These are phyloP conservation scores for Gryon sp. DNA, from an alignment of 1,140 invertebrate species.

Conservation along the genomic window DNA sequence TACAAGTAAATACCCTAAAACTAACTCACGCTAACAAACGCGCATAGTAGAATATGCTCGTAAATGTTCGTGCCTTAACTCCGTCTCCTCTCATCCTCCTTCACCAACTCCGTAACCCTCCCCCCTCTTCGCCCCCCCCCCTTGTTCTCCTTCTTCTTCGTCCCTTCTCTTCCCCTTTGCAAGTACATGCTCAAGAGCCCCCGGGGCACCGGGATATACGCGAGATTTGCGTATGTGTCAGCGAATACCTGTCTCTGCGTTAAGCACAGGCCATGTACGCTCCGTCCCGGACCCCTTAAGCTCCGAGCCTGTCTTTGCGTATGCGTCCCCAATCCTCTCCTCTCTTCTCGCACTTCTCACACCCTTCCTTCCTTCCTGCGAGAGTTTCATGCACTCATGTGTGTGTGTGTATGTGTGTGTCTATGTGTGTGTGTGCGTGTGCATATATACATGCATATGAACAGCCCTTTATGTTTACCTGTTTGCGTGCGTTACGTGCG, in stretches of 20 bases:
- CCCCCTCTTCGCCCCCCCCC: too few species aligned
- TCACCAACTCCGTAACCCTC: background rate
- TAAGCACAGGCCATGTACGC: slow-evolving; percentile 46
- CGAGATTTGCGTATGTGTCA: slow-evolving; percentile 28
- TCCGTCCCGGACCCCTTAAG: slow-evolving; percentile 34
- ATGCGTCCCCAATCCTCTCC: background rate
- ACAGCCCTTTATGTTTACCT: slow-evolving; percentile 34
- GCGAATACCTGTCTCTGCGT: slow-evolving; percentile 54
- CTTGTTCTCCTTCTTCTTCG: too few species aligned
- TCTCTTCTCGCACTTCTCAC: background rate
- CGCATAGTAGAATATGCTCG: slow-evolving; percentile 30
- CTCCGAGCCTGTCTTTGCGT: slow-evolving; percentile 25
- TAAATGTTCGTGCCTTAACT: slow-evolving; percentile 34
- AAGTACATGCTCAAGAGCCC: slow-evolving; percentile 6
- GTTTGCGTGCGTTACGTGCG: slow-evolving; percentile 37
- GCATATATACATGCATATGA: too few species aligned
- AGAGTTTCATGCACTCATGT: too few species aligned
- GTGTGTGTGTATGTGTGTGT: too few species aligned
- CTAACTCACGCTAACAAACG: slow-evolving; percentile 31
- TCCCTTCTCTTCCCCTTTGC: too few species aligned
- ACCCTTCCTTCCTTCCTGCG: too few species aligned
- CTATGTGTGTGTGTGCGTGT: too few species aligned
- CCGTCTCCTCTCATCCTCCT: slow-evolving; percentile 7
- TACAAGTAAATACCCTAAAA: slow-evolving; percentile 50
- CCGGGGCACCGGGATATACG: slow-evolving; percentile 21